A percentile compares a stretch with the other conserved stretches of the same genome.
phyloP scores from a whole-genome alignment of 1,140 invertebrate genomes.

The Colletes gigas region DNA sequence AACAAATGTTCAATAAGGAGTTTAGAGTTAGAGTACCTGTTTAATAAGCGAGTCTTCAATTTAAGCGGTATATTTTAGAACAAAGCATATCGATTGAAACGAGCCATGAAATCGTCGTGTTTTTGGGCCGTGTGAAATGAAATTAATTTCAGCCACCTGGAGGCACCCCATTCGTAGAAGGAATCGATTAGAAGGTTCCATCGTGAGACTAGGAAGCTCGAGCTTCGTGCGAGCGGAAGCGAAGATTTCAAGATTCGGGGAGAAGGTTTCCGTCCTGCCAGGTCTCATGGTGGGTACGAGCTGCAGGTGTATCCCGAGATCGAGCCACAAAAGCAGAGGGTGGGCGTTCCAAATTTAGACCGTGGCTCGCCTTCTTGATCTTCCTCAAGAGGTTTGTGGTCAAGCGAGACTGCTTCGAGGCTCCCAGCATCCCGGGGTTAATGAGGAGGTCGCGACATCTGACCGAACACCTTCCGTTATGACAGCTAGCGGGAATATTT shows the following conservation, averaged over 20 bases:
- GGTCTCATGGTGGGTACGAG: constrained; percentile 63
- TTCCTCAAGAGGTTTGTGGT: constrained; percentile 72
- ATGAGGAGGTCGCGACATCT: constrained; percentile 75
- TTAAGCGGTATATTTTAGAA: too few species aligned
- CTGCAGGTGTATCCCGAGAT: constrained; percentile 73
- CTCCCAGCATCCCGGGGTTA: constrained; percentile 63
- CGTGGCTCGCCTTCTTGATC: constrained; percentile 55
- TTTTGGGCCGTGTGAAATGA: constrained; percentile 21
- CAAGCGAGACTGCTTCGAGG: constrained; percentile 59
- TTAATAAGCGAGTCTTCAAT: too few species aligned
- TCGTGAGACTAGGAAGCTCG: constrained; percentile 21
- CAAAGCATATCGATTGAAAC: too few species aligned
- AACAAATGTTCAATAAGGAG: too few species aligned
- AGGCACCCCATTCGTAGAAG: background rate
- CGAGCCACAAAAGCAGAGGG: constrained; percentile 55
- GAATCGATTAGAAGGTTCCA: constrained; percentile 35
- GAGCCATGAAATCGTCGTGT: too few species aligned
- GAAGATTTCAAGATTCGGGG: constrained; percentile 64
- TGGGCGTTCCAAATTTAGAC: constrained; percentile 76
- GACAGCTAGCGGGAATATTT: constrained; percentile 72
- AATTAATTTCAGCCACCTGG: constrained; percentile 26
- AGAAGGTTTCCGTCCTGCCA: constrained; percentile 65
- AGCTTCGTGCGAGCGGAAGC: constrained; percentile 62
- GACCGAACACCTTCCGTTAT: constrained; percentile 74
- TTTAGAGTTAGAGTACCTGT: too few species aligned